A percentile compares a stretch with the other conserved stretches of the same genome.
These are phyloP conservation scores for Sinonovacula constricta DNA, from an alignment of 1,140 invertebrate species.

Conservation along the genomic window DNA sequence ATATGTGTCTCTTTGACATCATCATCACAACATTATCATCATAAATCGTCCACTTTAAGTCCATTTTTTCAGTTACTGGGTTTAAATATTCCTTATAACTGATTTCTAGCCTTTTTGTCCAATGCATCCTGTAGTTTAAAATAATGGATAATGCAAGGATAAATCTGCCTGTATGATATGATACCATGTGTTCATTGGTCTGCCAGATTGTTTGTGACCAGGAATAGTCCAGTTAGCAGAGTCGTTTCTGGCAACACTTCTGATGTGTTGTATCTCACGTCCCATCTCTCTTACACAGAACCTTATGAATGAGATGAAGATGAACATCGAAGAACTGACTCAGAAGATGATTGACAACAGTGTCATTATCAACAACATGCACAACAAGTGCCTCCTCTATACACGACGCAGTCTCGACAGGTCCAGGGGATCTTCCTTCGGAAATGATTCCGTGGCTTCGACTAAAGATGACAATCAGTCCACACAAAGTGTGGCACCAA, in stretches of 20 bases:
- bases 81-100: too few species aligned
- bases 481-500: neutral
- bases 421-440: neutral
- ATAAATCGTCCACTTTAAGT: too few species aligned
- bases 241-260: neutral
- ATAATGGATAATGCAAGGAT: too few species aligned
- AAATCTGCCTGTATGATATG: too few species aligned
- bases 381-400: slow-evolving; percentile 4
- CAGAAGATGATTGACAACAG: slow-evolving; percentile 36
- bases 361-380: slow-evolving; percentile 4
- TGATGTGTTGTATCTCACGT: neutral
- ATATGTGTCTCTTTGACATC: too few species aligned
- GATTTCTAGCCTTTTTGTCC: too few species aligned
- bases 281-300: slow-evolving; percentile 34
- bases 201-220: too few species aligned
- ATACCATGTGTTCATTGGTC: too few species aligned
- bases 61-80: too few species aligned
- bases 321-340: slow-evolving; percentile 35
- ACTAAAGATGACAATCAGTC: neutral
- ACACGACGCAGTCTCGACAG: slow-evolving; percentile 27
- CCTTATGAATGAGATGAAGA: slow-evolving; percentile 45
- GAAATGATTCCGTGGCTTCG: neutral
- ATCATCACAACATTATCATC: too few species aligned
- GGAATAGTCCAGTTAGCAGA: neutral
- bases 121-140: too few species aligned